These are phyloP conservation scores for Emys orbicularis DNA, from an alignment of 2,797 vertebrate species.

Conservation along the genomic window DNA sequence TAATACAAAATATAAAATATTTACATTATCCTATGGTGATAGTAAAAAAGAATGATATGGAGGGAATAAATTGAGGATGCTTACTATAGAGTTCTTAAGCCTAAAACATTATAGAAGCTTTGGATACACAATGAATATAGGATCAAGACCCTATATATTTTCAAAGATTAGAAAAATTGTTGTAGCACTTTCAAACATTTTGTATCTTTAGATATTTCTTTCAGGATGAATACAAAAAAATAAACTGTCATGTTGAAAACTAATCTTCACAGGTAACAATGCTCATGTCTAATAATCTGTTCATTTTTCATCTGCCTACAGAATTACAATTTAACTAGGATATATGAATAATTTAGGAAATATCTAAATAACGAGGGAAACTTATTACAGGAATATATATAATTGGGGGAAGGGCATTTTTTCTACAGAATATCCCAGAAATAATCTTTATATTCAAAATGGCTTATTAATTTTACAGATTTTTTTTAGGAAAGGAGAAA, in stretches of 20 bases:
- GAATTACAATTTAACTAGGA: conserved; percentile 22
- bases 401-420: background rate
- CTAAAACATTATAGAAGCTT: background rate
- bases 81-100: conserved; percentile 19
- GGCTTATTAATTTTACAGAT: background rate
- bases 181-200: background rate
- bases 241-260: conserved; percentile 20
- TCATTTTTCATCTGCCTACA: conserved; percentile 6
- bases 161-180: conserved; percentile 13
- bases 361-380: conserved; percentile 30
- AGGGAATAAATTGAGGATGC: background rate
- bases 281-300: conserved; percentile 29
- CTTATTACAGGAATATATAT: background rate
- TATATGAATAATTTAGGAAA: background rate
- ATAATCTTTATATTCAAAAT: background rate
- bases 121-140: background rate
- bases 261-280: conserved; percentile 15
- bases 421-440: background rate
- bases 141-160: background rate
- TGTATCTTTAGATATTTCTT: conserved; percentile 43
- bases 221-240: conserved; percentile 51
- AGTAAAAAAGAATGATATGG: background rate
- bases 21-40: background rate
- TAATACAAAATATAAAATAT: background rate
- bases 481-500: background rate